Evolutionary conservation across 2,888 invertebrate species (phyloP).

Genomic region (Sisyra nigra): DNA sequence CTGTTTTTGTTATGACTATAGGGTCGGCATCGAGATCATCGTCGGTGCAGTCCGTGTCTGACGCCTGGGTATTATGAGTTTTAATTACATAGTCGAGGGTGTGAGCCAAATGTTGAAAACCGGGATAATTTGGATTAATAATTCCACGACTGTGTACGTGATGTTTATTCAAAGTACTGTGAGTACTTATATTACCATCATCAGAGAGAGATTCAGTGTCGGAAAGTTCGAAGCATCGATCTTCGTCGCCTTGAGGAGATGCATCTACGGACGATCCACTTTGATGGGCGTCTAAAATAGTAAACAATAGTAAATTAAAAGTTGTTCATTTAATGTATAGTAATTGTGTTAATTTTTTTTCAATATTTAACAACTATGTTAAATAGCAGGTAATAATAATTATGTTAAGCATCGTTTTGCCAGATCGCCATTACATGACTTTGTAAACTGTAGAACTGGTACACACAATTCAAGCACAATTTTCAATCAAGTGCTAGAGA

Average conservation of each 20-base stretch:
- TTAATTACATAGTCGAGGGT: conserved; percentile 34
- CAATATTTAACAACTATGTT: too few relatives aligned
- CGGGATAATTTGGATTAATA: conserved; percentile 71
- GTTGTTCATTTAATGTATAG: too few relatives aligned
- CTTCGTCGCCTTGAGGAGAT: conserved; percentile 33
- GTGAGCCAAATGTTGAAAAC: conserved; percentile 67
- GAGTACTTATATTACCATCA: conserved; percentile 25
- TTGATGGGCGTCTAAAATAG: conserved; percentile 24
- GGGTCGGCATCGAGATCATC: conserved; percentile 22
- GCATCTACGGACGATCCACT: conserved; percentile 27
- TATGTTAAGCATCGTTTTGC: too few relatives aligned
- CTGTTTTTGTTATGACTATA: not conserved
- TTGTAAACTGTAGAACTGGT: too few relatives aligned
- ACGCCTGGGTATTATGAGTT: conserved; percentile 22
- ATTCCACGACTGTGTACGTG: conserved; percentile 43
- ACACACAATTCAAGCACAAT: too few relatives aligned
- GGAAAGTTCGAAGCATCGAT: conserved; percentile 35
- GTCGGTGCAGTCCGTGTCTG: conserved; percentile 30
- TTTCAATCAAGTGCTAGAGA: too few relatives aligned
- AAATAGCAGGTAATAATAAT: too few relatives aligned
- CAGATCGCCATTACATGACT: too few relatives aligned
- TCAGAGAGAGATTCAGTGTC: conserved; percentile 29
- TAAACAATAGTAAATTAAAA: conserved; percentile 1
- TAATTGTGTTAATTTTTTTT: too few relatives aligned
- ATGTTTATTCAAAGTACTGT: conserved; percentile 2